Conservation (phyloP, 1,140 invertebrate species). For the Thrips palmi region DNA sequence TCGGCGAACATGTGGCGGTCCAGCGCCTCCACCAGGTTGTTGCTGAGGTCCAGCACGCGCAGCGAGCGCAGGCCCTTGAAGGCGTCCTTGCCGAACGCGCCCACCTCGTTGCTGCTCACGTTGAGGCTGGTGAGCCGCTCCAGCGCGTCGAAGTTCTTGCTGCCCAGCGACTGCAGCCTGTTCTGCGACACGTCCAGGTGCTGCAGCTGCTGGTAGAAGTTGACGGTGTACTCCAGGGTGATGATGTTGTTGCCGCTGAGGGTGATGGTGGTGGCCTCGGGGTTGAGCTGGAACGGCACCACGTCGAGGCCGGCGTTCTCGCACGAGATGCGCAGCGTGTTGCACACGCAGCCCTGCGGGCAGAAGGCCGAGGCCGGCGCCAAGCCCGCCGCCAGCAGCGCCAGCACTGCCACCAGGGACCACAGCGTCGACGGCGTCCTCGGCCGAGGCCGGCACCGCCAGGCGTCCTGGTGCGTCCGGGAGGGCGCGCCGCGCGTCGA, state of each 20-base stretch:
- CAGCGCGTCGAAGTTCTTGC: slow-evolving; percentile 60
- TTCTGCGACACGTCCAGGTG: slow-evolving; percentile 66
- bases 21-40: slow-evolving; percentile 56
- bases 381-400: slow-evolving; percentile 19
- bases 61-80: slow-evolving; percentile 53
- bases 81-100: slow-evolving; percentile 47
- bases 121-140: slow-evolving; percentile 48
- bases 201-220: slow-evolving; percentile 59
- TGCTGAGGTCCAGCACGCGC: slow-evolving; percentile 45
- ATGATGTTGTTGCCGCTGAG: slow-evolving; percentile 53
- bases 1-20: slow-evolving; percentile 49
- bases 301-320: slow-evolving; percentile 56
- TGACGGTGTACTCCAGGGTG: slow-evolving; percentile 48
- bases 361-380: slow-evolving; percentile 40
- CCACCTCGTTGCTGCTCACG: slow-evolving; percentile 52
- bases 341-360: slow-evolving; percentile 59
- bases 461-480: too few relatives aligned
- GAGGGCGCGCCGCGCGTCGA: too few relatives aligned
- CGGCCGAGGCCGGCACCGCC: too few relatives aligned
- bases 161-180: slow-evolving; percentile 52
- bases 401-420: too few relatives aligned
- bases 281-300: slow-evolving; percentile 72
- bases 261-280: slow-evolving; percentile 57
- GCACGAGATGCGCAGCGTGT: slow-evolving; percentile 49
- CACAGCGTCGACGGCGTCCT: too few relatives aligned